Evolutionary conservation across 2,888 invertebrate genomes (phyloP), one percentile per base, ranked within the genome.

Genomic region (Diachrysia chrysitis): DNA sequence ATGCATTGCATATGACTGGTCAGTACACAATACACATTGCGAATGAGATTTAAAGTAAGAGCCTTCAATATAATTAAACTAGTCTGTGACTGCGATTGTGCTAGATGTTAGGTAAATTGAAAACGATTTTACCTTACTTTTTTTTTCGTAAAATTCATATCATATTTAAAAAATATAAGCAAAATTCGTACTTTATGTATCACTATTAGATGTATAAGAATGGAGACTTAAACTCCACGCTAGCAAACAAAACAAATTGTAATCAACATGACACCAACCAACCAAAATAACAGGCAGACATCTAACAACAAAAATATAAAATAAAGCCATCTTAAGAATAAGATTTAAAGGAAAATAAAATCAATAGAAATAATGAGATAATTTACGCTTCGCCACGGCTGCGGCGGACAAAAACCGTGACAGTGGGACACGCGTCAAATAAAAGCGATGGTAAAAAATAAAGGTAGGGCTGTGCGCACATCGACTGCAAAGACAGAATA

Each of bases 361-460:
- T 86, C 86, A 89, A 88, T 85, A 87, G 82, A 82, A 86, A 87
- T 87, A 87, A 89, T 87, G 85, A 87, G 86, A 89, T 89, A 90
- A 91, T 90, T 89, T 89, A 89, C 87, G 87, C 83, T 92, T 90
- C 87, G 90, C 86, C 79, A 88, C 89, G 90, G 90, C 84, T 85
- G 86, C 83, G 76, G 78, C 78, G 79, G 81, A 87, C 84, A 90
- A 90, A 88, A 86, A 89, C 84, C 89, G 87, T 89, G 89, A 89
- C 89, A 85, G 76, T 76, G 78, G 82, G 92, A 91, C 92, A 92
- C 92, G 92, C 90, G 92, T 90, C 91, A 89, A 89, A 88, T 86
- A 87, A 87, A 87, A 86, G 66, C 54, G 21, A 35, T 35, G 55
- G 60, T 74, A 79, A 81, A 81, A 82, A 82, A 73, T 62, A 54